phyloP scores from a whole-genome alignment of 2,113 vertebrate genomes.

The Sylvilagus bachmani region DNA sequence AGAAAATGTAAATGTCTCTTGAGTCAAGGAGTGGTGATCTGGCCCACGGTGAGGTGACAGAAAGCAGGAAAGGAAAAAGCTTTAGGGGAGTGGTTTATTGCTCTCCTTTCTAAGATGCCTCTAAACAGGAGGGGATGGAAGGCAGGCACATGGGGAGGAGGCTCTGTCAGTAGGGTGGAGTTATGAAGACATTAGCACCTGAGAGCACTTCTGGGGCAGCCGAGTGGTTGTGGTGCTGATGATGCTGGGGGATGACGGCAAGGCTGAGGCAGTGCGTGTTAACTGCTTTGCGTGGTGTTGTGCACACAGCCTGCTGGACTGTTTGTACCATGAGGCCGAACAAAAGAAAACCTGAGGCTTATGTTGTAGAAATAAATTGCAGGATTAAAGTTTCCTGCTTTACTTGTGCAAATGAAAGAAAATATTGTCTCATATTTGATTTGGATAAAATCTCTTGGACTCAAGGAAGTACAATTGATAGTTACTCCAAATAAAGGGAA shows the following conservation, averaged over 20 bases:
- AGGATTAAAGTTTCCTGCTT: background rate
- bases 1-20: background rate
- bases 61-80: background rate
- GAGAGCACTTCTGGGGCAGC: background rate
- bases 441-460: background rate
- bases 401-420: background rate
- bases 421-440: background rate
- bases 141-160: background rate
- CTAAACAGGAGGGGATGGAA: background rate
- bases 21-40: background rate
- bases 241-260: background rate
- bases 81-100: background rate
- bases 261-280: accelerated
- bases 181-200: background rate
- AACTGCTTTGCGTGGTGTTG: background rate
- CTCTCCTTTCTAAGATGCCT: background rate
- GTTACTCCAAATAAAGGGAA: background rate
- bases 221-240: too few relatives aligned
- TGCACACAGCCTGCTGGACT: background rate
- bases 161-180: background rate
- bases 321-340: background rate
- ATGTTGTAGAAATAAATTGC: background rate
- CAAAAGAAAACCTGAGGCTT: background rate
- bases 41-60: background rate
- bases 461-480: background rate